Evolutionary conservation across 2,113 vertebrate genomes (phyloP), one percentile per base, ranked within the genome.

Genomic region (Amphiprion ocellaris): DNA sequence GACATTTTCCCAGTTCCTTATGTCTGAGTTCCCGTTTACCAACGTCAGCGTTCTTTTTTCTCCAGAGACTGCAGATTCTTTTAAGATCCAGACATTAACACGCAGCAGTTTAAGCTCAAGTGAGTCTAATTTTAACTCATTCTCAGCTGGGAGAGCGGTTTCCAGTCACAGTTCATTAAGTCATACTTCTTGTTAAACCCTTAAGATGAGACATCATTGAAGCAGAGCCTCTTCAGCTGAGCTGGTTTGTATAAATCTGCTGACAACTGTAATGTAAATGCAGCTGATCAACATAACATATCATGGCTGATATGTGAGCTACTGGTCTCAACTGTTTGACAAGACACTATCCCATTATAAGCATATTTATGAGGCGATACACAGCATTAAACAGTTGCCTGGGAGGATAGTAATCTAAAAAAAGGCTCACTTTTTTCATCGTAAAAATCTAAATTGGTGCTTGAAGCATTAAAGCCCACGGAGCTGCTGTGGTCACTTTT

Each of bases 101-200:
- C 6, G 9, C 50, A 69, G 81, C 61, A 62, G 19, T 65, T 61
- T 74, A 4, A 58, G 63, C 28, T 23, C 10, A 53, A 54, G 7
- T 41, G 55, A 9, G 37, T 80, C 44, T 70, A 44, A 76, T 79
- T 83, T 67, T 8, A 85, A 55, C 10, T 69, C 5, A 3, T 37
- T n/a, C 30, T 67, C 63, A 73, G 64, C 49, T 30, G 47, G 41
- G 49, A 30, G 4, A 44, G 11, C 17, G n/a, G n/a, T 61, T 73
- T 65, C 60, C 44, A 23, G 14, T 69, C 33, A 23, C n/a, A 60
- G 69, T 49, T 78, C 37, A 55, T 74, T 62, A 21, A 76, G 74
- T 33, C 8, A 50, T 54, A 54, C 47, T 46, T 69, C 24, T 52
- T 61, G 53, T 71, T 79, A 50, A 66, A 71, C 26, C 30, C 16